These are phyloP conservation scores for Ophiodon elongatus DNA, from an alignment of 2,113 vertebrate species.

Conservation along the genomic window DNA sequence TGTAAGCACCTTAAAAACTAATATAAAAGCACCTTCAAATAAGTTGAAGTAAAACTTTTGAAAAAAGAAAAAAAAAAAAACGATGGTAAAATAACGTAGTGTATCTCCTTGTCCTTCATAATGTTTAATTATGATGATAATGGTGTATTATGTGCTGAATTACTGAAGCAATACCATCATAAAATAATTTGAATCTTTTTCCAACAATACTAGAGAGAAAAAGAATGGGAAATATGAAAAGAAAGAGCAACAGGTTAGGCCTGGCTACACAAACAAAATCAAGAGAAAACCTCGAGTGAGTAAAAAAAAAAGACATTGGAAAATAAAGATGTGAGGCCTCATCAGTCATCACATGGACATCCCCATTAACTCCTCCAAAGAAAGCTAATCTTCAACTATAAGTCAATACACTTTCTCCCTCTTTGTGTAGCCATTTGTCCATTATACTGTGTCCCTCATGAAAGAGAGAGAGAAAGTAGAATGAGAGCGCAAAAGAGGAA, in stretches of 20 bases:
- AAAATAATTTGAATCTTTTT: not conserved
- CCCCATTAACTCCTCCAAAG: constrained; percentile 56
- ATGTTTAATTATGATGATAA: not conserved
- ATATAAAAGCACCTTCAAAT: not conserved
- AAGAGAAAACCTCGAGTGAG: not conserved
- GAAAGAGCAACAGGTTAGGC: not conserved
- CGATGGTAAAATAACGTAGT: not conserved
- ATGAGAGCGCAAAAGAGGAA: constrained; percentile 37
- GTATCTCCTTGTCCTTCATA: not conserved
- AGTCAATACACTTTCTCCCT: constrained; percentile 45
- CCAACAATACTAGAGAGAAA: not conserved
- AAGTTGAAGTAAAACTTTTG: not conserved
- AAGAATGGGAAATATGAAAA: not conserved
- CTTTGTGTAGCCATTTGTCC: constrained; percentile 53
- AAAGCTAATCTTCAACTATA: constrained; percentile 47
- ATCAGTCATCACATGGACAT: constrained; percentile 48
- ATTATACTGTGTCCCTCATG: constrained; percentile 32
- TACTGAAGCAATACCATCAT: not conserved
- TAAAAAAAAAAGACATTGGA: constrained; percentile 15
- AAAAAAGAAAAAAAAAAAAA: too few relatives aligned
- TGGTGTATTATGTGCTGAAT: not conserved
- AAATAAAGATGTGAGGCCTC: constrained; percentile 14
- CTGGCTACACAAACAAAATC: constrained; percentile 1
- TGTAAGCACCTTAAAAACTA: not conserved
- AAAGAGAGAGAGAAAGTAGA: constrained; percentile 30